These are phyloP conservation scores for Athene noctua DNA, from an alignment of 2,113 vertebrate genomes.

Conservation along the genomic window DNA sequence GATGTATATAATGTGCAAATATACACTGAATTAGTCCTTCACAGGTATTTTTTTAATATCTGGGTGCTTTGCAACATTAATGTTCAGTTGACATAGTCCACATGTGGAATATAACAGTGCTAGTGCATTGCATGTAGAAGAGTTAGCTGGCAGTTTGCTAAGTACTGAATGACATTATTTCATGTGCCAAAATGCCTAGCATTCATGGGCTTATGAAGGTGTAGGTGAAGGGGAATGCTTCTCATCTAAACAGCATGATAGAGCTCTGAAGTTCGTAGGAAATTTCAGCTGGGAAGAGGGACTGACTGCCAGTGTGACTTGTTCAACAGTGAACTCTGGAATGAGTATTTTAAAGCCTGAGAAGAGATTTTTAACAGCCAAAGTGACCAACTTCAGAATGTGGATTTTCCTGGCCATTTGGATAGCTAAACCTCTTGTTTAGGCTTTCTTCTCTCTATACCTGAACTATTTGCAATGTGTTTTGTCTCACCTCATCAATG, in stretches of 20 bases:
- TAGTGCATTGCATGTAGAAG: fast-evolving
- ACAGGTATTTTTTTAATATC: neutral
- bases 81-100: neutral
- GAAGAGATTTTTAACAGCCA: neutral
- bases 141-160: neutral
- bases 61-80: neutral
- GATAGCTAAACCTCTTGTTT: neutral
- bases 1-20: neutral
- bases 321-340: neutral
- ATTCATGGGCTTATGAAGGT: neutral
- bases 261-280: neutral
- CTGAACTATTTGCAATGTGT: neutral
- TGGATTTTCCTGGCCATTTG: neutral
- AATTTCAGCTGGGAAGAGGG: neutral
- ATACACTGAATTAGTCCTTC: neutral
- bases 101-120: neutral
- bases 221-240: neutral
- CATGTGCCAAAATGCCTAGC: neutral
- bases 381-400: neutral
- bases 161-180: neutral
- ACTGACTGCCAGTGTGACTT: neutral
- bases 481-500: neutral
- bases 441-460: neutral
- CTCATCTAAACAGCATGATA: neutral
- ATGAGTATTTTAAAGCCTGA: neutral